Evolutionary conservation across 2,797 vertebrate species (phyloP).

Genomic region (Synanceia verrucosa): DNA sequence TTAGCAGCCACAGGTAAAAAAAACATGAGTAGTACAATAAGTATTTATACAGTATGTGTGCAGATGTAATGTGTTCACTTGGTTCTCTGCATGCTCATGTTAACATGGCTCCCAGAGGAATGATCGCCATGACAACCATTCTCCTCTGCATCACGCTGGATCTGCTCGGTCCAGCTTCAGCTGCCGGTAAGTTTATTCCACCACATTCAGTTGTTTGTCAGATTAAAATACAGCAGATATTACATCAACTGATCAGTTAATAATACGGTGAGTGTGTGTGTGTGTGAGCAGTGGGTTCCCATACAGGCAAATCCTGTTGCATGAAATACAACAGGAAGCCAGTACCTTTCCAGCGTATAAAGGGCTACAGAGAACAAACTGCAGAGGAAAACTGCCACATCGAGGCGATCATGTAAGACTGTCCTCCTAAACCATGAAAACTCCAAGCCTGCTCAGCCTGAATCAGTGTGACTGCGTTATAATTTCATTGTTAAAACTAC

Average conservation of each 20-base stretch:
- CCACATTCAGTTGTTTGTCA: neutral
- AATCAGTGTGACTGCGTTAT: neutral
- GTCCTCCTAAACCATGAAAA: neutral
- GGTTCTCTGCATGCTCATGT: slow-evolving; percentile 6
- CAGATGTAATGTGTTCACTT: neutral
- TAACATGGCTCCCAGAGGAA: slow-evolving; percentile 62
- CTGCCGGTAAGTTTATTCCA: slow-evolving; percentile 66
- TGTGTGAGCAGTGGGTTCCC: slow-evolving; percentile 38
- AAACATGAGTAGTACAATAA: neutral
- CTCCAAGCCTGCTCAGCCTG: neutral
- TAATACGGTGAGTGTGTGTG: slow-evolving; percentile 20
- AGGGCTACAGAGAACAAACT: slow-evolving; percentile 70
- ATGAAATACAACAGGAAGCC: slow-evolving; percentile 60
- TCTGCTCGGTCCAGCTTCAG: slow-evolving; percentile 39
- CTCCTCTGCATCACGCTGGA: slow-evolving; percentile 58
- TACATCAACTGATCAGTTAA: neutral
- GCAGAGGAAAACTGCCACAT: slow-evolving; percentile 70
- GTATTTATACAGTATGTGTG: slow-evolving; percentile 51
- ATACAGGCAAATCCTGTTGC: slow-evolving; percentile 65
- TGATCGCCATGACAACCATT: slow-evolving; percentile 29
- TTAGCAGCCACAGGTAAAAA: slow-evolving; percentile 41
- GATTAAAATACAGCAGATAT: neutral
- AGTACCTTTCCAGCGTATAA: slow-evolving; percentile 51
- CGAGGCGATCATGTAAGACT: slow-evolving; percentile 81
- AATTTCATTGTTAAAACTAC: neutral